phyloP scores from a whole-genome alignment of 2,888 invertebrate species.

The Epinotia brunnichana region DNA sequence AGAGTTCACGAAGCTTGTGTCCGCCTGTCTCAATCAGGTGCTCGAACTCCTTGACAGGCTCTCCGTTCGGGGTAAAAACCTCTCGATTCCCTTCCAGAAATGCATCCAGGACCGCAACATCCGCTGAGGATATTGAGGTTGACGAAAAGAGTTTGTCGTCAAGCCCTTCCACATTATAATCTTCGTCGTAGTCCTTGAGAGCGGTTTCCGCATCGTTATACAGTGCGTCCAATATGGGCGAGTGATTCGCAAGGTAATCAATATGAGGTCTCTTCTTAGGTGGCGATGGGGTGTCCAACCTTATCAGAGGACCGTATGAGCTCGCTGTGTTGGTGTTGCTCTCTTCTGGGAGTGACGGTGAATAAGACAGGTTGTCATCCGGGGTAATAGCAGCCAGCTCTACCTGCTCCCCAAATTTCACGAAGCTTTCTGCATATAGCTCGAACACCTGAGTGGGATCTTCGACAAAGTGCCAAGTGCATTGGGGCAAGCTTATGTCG shows the following conservation, averaged over 20 bases:
- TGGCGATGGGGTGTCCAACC: not conserved
- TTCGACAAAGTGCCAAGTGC: constrained; percentile 1
- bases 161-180: not conserved
- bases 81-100: constrained; percentile 6
- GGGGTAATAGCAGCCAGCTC: constrained; percentile 5
- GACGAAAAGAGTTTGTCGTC: constrained; percentile 7
- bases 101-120: not conserved
- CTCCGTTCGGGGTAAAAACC: not conserved
- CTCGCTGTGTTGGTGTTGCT: not conserved
- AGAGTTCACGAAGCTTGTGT: not conserved
- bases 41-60: constrained; percentile 1
- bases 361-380: not conserved
- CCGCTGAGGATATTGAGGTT: constrained; percentile 9
- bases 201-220: constrained; percentile 2
- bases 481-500: not conserved
- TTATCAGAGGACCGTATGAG: constrained; percentile 6
- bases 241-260: no score
- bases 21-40: not conserved
- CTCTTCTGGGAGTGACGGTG: constrained; percentile 14
- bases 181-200: constrained; percentile 10
- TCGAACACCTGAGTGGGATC: constrained; percentile 13
- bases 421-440: constrained; percentile 13
- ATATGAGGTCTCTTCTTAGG: not conserved
- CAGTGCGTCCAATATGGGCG: constrained; percentile 3
- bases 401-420: not conserved